A percentile compares a stretch with the other conserved stretches of the same genome.
These are phyloP conservation scores for Sitta carolinensis DNA, from an alignment of 2,797 vertebrate species.

Conservation along the genomic window DNA sequence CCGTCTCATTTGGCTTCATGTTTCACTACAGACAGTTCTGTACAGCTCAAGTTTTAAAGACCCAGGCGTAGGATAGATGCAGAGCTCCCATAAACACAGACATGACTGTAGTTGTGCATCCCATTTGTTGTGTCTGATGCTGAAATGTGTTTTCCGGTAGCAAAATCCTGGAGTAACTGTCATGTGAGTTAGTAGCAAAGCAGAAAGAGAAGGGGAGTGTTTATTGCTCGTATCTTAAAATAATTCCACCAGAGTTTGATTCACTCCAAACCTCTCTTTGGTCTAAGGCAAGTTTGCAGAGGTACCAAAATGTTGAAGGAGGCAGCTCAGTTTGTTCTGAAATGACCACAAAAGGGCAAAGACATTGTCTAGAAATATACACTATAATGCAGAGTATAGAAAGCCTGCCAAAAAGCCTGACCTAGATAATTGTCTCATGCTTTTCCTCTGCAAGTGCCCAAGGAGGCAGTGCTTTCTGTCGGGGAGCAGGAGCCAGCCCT, in stretches of 20 bases:
- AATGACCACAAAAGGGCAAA: slow-evolving; percentile 55
- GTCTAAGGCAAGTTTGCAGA: background rate
- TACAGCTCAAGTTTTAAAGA: slow-evolving; percentile 7
- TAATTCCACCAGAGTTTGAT: background rate
- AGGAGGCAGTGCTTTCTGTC: slow-evolving; percentile 35
- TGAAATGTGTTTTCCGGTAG: slow-evolving; percentile 16
- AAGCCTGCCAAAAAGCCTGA: slow-evolving; percentile 3
- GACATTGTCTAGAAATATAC: background rate
- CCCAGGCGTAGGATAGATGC: background rate
- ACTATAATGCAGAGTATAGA: background rate
- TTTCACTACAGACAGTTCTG: slow-evolving; percentile 20
- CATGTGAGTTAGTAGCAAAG: slow-evolving; percentile 1
- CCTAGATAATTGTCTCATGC: background rate
- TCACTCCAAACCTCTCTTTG: background rate
- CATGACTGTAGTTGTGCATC: background rate
- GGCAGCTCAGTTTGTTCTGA: slow-evolving; percentile 17
- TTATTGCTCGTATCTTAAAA: background rate
- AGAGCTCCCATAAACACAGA: background rate
- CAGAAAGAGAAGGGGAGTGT: background rate
- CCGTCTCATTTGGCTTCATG: slow-evolving; percentile 1
- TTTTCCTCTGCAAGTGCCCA: slow-evolving; percentile 31
- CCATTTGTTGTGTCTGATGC: background rate
- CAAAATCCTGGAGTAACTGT: background rate
- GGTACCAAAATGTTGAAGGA: background rate
- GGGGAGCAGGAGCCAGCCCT: slow-evolving; percentile 29